Conservation (phyloP, 2,888 invertebrate genomes). For the Listrodromus nycthemerus region DNA sequence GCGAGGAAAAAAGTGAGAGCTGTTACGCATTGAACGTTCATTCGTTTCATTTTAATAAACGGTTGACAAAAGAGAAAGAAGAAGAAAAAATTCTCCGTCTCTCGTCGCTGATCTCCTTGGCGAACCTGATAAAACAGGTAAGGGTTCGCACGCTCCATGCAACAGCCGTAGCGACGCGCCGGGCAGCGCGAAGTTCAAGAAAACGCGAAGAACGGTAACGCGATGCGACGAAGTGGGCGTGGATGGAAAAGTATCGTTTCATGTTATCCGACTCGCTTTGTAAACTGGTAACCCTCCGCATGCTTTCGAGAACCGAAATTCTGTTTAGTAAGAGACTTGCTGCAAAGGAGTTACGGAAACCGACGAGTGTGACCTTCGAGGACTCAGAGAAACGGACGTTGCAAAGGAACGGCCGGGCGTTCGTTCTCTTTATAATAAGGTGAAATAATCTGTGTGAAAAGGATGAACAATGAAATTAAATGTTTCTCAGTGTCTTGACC, state of each 20-base stretch:
- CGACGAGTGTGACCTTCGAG: background rate
- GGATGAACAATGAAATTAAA: too few relatives aligned
- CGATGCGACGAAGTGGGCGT: conserved; percentile 73
- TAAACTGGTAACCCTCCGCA: background rate
- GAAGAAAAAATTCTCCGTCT: background rate
- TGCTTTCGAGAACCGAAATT: background rate
- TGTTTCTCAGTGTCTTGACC: too few relatives aligned
- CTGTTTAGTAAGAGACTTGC: background rate
- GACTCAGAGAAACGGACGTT: background rate
- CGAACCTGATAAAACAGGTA: conserved; percentile 15
- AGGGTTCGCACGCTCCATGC: conserved; percentile 25
- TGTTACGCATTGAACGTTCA: background rate
- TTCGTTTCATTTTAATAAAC: conserved; percentile 20
- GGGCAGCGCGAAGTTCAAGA: background rate
- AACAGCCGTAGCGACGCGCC: background rate
- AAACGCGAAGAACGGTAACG: conserved; percentile 6
- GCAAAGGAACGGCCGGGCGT: background rate
- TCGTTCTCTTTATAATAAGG: background rate
- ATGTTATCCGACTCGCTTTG: background rate
- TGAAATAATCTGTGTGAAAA: too few relatives aligned
- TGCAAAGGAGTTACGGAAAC: background rate
- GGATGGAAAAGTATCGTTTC: conserved; percentile 72
- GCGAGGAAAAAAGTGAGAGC: background rate
- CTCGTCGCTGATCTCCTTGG: background rate
- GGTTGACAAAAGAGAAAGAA: conserved; percentile 8